phyloP scores from a whole-genome alignment of 2,888 invertebrate genomes.

The Hypercompe scribonia region DNA sequence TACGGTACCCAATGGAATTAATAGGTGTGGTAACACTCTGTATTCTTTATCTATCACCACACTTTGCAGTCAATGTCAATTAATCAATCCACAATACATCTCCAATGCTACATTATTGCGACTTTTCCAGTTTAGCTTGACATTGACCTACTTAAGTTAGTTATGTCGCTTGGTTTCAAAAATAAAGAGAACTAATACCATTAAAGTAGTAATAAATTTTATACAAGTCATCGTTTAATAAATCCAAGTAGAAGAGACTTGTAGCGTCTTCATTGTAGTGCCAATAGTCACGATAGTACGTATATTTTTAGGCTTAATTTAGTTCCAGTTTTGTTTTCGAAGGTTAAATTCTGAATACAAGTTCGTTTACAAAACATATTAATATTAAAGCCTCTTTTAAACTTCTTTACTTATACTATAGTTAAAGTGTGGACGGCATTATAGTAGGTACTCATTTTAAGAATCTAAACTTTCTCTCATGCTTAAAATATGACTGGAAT shows the following conservation, averaged over 20 bases:
- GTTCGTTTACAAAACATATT: background rate
- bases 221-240: background rate
- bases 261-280: background rate
- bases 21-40: no score
- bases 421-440: background rate
- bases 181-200: background rate
- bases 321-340: slow-evolving; percentile 11
- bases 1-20: no score
- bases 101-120: background rate
- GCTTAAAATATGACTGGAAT: slow-evolving; percentile 13
- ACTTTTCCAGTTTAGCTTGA: background rate
- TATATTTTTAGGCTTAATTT: background rate
- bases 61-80: background rate
- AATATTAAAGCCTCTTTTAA: slow-evolving; percentile 6
- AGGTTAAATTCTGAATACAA: slow-evolving; percentile 10
- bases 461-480: slow-evolving; percentile 8
- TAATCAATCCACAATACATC: background rate
- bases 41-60: no score
- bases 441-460: slow-evolving; percentile 6
- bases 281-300: slow-evolving; percentile 10
- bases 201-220: background rate
- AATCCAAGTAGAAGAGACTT: background rate
- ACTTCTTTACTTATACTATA: slow-evolving; percentile 2
- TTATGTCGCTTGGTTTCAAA: background rate
- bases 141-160: background rate